Conservation (phyloP, 2,888 invertebrate species). For the Eretmocerus hayati region DNA sequence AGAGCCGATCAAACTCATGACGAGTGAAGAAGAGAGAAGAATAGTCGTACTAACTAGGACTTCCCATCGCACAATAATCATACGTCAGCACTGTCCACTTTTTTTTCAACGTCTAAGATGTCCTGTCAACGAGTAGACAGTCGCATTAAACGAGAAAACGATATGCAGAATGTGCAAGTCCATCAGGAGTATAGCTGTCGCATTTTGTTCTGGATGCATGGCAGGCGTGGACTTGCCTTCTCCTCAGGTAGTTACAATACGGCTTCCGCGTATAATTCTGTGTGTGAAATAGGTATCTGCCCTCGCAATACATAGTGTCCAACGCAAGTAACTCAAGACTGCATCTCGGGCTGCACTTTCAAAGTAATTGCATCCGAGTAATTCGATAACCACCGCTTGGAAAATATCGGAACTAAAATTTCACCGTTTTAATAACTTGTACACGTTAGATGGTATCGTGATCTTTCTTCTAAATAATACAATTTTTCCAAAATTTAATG, state of each 20-base stretch:
- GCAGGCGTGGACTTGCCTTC: neutral
- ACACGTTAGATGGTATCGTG: too few relatives aligned
- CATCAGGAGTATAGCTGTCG: too few relatives aligned
- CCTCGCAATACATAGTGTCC: too few relatives aligned
- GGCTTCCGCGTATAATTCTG: conserved; percentile 11
- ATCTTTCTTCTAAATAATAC: neutral
- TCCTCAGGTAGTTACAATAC: conserved; percentile 1
- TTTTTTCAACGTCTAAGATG: conserved; percentile 3
- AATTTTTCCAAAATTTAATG: neutral
- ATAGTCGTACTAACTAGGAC: too few relatives aligned
- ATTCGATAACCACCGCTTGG: neutral
- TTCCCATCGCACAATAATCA: too few relatives aligned
- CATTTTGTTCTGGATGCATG: too few relatives aligned
- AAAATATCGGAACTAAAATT: neutral
- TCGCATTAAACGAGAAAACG: conserved; percentile 6
- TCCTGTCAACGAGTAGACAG: conserved; percentile 3
- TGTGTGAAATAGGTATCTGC: too few relatives aligned
- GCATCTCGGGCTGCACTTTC: neutral
- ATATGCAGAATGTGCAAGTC: neutral
- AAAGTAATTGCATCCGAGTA: neutral
- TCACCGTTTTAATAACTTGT: neutral
- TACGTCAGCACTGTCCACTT: too few relatives aligned
- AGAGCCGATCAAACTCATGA: too few relatives aligned
- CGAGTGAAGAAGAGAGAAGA: too few relatives aligned
- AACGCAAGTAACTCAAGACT: too few relatives aligned